These are phyloP conservation scores for Macropodus opercularis DNA, from an alignment of 2,797 vertebrate genomes.

Conservation along the genomic window DNA sequence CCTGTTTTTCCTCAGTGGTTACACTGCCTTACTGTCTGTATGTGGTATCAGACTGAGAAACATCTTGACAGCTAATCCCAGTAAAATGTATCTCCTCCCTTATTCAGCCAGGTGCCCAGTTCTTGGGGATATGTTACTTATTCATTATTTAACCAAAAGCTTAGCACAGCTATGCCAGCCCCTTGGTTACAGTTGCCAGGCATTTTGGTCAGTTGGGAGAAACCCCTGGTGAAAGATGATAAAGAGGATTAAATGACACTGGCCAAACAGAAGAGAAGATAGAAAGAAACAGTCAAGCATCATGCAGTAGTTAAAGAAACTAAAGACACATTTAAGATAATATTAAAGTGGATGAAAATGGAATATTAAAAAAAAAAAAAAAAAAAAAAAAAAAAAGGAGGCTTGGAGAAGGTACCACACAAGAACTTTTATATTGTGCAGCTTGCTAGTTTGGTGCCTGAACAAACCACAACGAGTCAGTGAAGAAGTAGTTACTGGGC, in stretches of 20 bases:
- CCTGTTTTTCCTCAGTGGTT: too few relatives aligned
- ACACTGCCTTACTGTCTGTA: background rate
- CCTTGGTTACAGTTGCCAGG: slow-evolving; percentile 91
- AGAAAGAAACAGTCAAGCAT: slow-evolving; percentile 56
- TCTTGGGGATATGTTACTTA: slow-evolving; percentile 38
- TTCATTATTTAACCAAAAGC: slow-evolving; percentile 79
- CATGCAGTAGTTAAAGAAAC: background rate
- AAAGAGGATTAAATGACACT: slow-evolving; percentile 81
- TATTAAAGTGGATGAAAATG: too few relatives aligned
- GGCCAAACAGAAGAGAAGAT: slow-evolving; percentile 27
- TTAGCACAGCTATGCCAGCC: slow-evolving; percentile 81
- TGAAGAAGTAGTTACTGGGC: background rate
- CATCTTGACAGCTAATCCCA: background rate
- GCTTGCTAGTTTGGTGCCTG: background rate
- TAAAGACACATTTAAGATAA: too few relatives aligned
- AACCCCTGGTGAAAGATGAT: slow-evolving; percentile 79
- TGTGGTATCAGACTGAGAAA: background rate
- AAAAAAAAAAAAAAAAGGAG: background rate
- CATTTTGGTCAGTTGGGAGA: slow-evolving; percentile 81
- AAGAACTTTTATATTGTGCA: too few relatives aligned
- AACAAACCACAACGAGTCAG: background rate
- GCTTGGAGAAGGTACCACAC: too few relatives aligned
- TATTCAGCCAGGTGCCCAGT: slow-evolving; percentile 11
- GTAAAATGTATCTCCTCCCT: slow-evolving; percentile 10
- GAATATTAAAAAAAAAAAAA: too few relatives aligned